These are phyloP conservation scores for Clavelina lepadiformis DNA, from an alignment of 23 tunicate genomes.

Conservation along the genomic window DNA sequence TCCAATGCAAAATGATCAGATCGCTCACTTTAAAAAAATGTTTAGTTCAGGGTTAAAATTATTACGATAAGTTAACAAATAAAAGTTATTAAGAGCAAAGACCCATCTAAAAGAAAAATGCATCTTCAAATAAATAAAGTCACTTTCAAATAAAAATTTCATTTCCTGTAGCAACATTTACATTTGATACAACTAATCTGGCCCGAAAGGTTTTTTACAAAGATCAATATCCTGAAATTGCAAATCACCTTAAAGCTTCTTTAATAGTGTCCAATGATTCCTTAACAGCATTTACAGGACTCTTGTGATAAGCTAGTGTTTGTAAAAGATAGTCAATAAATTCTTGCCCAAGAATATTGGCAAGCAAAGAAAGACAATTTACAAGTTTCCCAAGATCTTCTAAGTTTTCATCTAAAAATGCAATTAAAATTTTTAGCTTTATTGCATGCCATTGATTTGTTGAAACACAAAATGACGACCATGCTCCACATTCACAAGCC, in stretches of 20 bases:
- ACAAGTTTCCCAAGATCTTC: constrained; percentile 35
- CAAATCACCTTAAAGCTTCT: background rate
- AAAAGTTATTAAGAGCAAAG: background rate
- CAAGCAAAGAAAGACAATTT: constrained; percentile 16
- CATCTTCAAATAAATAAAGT: background rate
- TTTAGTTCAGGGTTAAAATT: background rate
- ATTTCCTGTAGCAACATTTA: background rate
- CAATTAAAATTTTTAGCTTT: background rate
- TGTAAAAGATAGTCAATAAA: constrained; percentile 26
- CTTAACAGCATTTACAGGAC: constrained; percentile 26
- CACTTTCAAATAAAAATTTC: background rate
- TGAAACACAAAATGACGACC: too few species aligned
- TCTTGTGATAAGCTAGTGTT: constrained; percentile 1
- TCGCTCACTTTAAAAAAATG: constrained; percentile 9
- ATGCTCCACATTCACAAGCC: too few species aligned
- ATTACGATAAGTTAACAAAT: background rate
- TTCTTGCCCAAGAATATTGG: constrained; percentile 37
- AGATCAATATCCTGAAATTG: background rate
- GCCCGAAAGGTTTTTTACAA: background rate
- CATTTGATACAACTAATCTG: background rate
- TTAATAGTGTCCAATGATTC: constrained; percentile 23
- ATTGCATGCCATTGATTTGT: too few species aligned
- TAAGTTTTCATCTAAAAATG: constrained; percentile 11
- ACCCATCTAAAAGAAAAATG: background rate
- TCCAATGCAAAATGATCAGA: constrained; percentile 11